Evolutionary conservation across 2,113 vertebrate species (phyloP).

Genomic region (Chaenocephalus aceratus): DNA sequence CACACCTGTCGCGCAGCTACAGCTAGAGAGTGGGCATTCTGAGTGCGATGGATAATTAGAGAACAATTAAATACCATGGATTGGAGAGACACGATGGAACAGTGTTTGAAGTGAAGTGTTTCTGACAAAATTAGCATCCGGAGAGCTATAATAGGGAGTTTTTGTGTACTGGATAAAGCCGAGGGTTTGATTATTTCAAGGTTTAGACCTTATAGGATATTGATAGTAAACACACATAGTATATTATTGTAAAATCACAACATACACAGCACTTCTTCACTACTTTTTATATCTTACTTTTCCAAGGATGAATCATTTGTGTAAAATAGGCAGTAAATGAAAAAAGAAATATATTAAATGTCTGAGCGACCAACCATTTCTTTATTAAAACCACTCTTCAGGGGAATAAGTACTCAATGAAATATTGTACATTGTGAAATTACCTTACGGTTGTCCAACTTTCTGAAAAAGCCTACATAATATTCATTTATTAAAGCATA

Average conservation of each 20-base stretch:
- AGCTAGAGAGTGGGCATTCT: conserved; percentile 22
- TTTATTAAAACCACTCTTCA: not conserved
- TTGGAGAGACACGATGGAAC: conserved; percentile 1
- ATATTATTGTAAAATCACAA: not conserved
- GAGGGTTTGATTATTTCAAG: conserved; percentile 8
- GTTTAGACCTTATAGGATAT: not conserved
- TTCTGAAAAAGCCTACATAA: conserved; percentile 17
- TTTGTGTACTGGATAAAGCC: not conserved
- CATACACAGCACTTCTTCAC: not conserved
- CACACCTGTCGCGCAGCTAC: conserved; percentile 53
- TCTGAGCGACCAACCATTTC: conserved; percentile 5
- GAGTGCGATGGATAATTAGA: conserved; percentile 33
- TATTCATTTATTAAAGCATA: conserved; percentile 49
- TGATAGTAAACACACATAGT: not conserved
- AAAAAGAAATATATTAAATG: not conserved
- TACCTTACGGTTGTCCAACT: conserved; percentile 19
- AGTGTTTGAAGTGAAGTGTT: conserved; percentile 23
- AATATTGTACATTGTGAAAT: conserved; percentile 17
- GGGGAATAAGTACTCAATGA: conserved; percentile 8
- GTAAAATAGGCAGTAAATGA: not conserved
- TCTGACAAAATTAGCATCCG: conserved; percentile 16
- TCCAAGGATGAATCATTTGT: not conserved
- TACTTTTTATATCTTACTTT: not conserved
- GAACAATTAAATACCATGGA: conserved; percentile 21
- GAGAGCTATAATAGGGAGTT: conserved; percentile 27